Evolutionary conservation across 2,113 vertebrate genomes (phyloP).

Genomic region (Salvelinus fontinalis): DNA sequence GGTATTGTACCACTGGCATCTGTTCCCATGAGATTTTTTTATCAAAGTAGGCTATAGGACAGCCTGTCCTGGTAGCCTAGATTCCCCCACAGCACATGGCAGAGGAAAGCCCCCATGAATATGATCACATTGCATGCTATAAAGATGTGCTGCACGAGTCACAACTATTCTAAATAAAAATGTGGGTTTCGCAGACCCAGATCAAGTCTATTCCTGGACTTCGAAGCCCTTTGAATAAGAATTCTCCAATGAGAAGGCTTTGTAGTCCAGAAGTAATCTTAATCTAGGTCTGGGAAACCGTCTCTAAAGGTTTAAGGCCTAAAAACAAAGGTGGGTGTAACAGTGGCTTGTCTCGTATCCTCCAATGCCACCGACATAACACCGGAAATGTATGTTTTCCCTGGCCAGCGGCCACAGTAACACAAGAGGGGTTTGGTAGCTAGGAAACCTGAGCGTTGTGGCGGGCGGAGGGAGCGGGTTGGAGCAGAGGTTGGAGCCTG

Average conservation of each 20-base stretch:
- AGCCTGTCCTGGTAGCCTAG: background rate
- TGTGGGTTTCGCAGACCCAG: too few species aligned
- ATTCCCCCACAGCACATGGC: slow-evolving; percentile 13
- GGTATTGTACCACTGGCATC: slow-evolving; percentile 16
- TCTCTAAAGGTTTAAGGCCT: background rate
- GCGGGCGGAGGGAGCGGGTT: background rate
- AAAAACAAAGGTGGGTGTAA: background rate
- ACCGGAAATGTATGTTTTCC: slow-evolving; percentile 55
- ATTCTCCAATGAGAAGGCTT: too few species aligned
- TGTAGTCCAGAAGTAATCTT: too few species aligned
- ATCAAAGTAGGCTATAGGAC: slow-evolving; percentile 9
- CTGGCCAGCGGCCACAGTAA: slow-evolving; percentile 57
- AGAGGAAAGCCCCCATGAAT: slow-evolving; percentile 11
- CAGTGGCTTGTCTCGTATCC: slow-evolving; percentile 20
- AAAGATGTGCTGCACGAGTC: too few species aligned
- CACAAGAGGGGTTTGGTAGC: slow-evolving; percentile 25
- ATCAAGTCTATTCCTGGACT: too few species aligned
- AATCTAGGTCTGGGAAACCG: too few species aligned
- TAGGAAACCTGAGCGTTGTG: slow-evolving; percentile 30
- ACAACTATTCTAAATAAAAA: too few species aligned
- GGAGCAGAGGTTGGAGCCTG: slow-evolving; percentile 30
- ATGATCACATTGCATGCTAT: too few species aligned
- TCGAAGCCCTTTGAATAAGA: too few species aligned
- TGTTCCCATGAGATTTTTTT: slow-evolving; percentile 1
- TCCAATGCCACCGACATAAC: slow-evolving; percentile 53